Evolutionary conservation across 1,140 invertebrate genomes (phyloP).

Genomic region (Caenorhabditis latens): DNA sequence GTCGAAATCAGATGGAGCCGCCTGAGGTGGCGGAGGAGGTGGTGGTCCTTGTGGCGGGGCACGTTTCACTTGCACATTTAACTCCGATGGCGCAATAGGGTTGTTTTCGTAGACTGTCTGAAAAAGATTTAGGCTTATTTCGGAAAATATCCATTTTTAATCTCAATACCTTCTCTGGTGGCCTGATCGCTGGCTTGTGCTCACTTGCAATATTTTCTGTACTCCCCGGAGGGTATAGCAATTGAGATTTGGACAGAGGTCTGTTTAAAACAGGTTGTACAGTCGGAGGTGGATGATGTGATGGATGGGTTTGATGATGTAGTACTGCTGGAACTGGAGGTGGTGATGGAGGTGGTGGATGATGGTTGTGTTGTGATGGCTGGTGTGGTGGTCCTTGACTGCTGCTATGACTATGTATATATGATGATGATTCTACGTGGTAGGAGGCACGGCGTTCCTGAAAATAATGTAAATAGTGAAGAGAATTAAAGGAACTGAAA

Average conservation of each 20-base stretch:
- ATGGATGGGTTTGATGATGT: background rate
- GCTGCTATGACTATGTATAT: background rate
- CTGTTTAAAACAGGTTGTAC: background rate
- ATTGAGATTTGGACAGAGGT: conserved; percentile 32
- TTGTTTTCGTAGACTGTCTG: conserved; percentile 62
- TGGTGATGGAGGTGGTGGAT: conserved; percentile 46
- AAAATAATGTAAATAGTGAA: background rate
- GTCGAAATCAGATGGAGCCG: conserved; percentile 62
- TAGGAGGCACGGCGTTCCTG: conserved; percentile 49
- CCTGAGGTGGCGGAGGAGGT: conserved; percentile 44
- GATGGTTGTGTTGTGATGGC: background rate
- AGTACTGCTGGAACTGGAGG: conserved; percentile 14
- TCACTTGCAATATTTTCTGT: conserved; percentile 62
- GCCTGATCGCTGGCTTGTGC: conserved; percentile 58
- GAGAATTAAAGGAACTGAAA: no score
- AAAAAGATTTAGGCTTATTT: background rate
- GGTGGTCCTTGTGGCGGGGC: conserved; percentile 14
- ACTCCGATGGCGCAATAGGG: conserved; percentile 53
- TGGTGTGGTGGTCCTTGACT: background rate
- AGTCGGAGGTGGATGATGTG: conserved; percentile 4
- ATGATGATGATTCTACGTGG: conserved; percentile 42
- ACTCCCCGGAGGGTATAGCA: conserved; percentile 43
- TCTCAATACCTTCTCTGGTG: conserved; percentile 43
- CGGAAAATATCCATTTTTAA: background rate
- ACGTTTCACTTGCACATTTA: conserved; percentile 54